Base-by-base conservation (phyloP, 2,797 vertebrate genomes). In the Halcyon leucocephala region DNA sequence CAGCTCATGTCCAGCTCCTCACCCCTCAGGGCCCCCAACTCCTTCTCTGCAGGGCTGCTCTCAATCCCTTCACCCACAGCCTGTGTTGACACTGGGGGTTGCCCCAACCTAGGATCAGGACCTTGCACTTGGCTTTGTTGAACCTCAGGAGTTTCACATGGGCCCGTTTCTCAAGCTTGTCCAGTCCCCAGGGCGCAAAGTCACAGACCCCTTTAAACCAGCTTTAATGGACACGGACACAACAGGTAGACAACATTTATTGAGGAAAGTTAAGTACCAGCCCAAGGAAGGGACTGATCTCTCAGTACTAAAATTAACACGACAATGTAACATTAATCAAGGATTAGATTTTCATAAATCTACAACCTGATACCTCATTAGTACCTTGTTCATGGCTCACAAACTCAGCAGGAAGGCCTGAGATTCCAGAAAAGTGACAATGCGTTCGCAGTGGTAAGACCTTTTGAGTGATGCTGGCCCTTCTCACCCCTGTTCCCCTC, bases 351-450 rank as follows among this genome's bases (percentile, higher is more conserved):
- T n/a, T 21, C 61, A 76, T 58, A 58, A 22, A 77, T 41, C n/a
- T 78, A 39, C 35, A 44, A 73, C 21, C 16, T 35, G 24, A 48
- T 41, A 48, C 35, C 29, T 54, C 1, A 0, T 28, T 39, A 89
- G 74, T 85, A 89, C 83, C 78, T 80, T 3, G 2, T 78, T 74
- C 42, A 6, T 60, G 82, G 94, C 94, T 96, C 92, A 89, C 74
- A 77, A 78, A 65, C 67, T 90, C 92, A 93, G 92, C 95, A 97
- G 90, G 86, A 93, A 93, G 62, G 54, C 35, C 80, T 7, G 9
- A 49, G 12, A 91, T 3, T 18, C 41, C 49, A 3, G 1, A 46
- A 46, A 46, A 86, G 37, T 39, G 55, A 65, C 1, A 0, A 54
- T 35, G 42, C 18, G 1, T 57, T 67, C 1, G 1, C 42, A 97